These are phyloP conservation scores for Phaonia tiefii DNA, from an alignment of 2,888 invertebrate species.

Conservation along the genomic window DNA sequence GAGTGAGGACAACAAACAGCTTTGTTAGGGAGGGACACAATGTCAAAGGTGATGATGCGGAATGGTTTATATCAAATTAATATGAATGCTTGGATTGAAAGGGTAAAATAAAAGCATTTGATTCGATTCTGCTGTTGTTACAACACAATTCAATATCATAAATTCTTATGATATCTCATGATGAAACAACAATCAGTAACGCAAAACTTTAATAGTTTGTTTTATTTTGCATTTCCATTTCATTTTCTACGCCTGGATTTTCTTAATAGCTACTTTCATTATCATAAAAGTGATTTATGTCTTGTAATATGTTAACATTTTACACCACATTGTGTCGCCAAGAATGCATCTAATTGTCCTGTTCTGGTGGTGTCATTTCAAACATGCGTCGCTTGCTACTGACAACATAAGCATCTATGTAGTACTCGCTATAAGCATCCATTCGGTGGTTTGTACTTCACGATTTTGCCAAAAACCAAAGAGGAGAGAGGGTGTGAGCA, in stretches of 20 bases:
- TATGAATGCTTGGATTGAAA: slow-evolving; percentile 6
- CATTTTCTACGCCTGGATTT: neutral
- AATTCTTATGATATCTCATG: slow-evolving; percentile 40
- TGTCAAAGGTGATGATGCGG: slow-evolving; percentile 16
- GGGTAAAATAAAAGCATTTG: neutral
- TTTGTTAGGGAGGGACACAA: neutral
- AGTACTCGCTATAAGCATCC: neutral
- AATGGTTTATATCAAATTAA: neutral
- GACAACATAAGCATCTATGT: no score
- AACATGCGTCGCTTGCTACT: slow-evolving; percentile 41
- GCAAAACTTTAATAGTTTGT: neutral
- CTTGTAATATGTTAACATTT: slow-evolving; percentile 52
- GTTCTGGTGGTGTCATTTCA: slow-evolving; percentile 47
- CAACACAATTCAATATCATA: slow-evolving; percentile 31
- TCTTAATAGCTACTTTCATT: slow-evolving; percentile 32
- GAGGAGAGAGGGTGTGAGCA: slow-evolving; percentile 42
- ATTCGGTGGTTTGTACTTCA: neutral
- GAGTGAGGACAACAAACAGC: no score
- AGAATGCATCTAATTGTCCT: slow-evolving; percentile 41
- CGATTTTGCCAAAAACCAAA: neutral
- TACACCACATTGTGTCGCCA: slow-evolving; percentile 39
- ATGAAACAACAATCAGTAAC: neutral
- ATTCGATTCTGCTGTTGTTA: slow-evolving; percentile 15
- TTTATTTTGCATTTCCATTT: slow-evolving; percentile 4
- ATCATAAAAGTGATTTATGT: slow-evolving; percentile 64